Conservation (phyloP, 2,888 invertebrate species). For the Asteroscopus sphinx region DNA sequence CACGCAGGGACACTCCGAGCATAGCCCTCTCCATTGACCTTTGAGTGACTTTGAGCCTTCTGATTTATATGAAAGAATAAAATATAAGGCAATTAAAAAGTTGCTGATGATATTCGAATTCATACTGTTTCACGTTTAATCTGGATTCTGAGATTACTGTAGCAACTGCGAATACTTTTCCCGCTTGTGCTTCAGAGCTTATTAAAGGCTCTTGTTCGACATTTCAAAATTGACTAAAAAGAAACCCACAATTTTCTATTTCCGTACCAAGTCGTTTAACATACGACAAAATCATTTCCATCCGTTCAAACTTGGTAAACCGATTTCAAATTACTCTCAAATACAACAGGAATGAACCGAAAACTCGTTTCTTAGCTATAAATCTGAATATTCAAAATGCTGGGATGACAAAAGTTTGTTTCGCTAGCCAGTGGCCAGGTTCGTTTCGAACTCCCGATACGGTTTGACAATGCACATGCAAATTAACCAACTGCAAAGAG, state of each 20-base stretch:
- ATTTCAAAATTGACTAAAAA: conserved; percentile 20
- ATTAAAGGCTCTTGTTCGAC: conserved; percentile 18
- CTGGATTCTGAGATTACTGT: no score
- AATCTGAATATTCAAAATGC: conserved; percentile 71
- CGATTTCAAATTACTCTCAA: conserved; percentile 58
- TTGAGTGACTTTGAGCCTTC: no score
- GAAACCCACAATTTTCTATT: conserved; percentile 58
- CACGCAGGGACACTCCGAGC: no score
- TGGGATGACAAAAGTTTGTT: conserved; percentile 80
- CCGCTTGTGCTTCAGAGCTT: not conserved
- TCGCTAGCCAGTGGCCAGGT: conserved; percentile 76
- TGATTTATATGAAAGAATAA: not conserved
- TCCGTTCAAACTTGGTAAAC: conserved; percentile 49
- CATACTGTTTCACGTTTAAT: no score
- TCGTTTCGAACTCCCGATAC: conserved; percentile 82
- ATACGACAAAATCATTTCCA: conserved; percentile 59
- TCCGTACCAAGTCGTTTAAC: conserved; percentile 61
- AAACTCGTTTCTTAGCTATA: conserved; percentile 64
- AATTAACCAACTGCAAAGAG: conserved; percentile 82
- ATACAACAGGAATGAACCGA: conserved; percentile 55
- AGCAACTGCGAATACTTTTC: not conserved
- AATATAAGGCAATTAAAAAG: not conserved
- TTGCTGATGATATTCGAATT: not conserved
- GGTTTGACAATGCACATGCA: conserved; percentile 88
- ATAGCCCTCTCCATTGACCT: no score